Percentiles rank a stretch among this genome's conserved stretches.
These are phyloP conservation scores for Aphelinus atriplicis DNA, from an alignment of 1,140 invertebrate species.

Conservation along the genomic window DNA sequence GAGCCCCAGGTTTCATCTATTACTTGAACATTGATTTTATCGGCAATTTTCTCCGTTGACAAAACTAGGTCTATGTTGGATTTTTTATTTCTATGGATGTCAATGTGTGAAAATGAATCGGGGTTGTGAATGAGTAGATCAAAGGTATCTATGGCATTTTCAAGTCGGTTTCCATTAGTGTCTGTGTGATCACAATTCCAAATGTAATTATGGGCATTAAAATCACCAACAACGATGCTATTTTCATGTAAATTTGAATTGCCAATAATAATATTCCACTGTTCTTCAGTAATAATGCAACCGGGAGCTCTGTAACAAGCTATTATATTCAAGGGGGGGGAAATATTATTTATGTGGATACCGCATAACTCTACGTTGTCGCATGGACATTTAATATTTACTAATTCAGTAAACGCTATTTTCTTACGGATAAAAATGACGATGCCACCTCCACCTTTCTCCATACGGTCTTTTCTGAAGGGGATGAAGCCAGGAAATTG, in stretches of 20 bases:
- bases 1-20: no score
- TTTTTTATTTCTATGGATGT: no score
- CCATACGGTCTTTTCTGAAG: neutral
- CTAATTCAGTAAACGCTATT: neutral
- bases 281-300: no score
- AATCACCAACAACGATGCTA: slow-evolving; percentile 3
- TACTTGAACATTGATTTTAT: no score
- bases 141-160: neutral
- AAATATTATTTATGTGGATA: no score
- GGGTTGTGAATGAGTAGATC: slow-evolving; percentile 7
- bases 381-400: neutral
- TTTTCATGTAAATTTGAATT: slow-evolving; percentile 10
- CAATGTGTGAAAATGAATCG: neutral
- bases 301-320: no score
- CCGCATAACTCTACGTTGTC: neutral
- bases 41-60: no score
- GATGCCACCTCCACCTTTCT: neutral
- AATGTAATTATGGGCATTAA: slow-evolving; percentile 2
- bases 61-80: no score
- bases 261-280: slow-evolving; percentile 6
- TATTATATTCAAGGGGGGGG: neutral
- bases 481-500: neutral
- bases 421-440: neutral
- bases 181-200: slow-evolving; percentile 19
- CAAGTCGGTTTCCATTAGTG: slow-evolving; percentile 3